Evolutionary conservation across 2,113 vertebrate species (phyloP).

Genomic region (Petaurus breviceps): DNA sequence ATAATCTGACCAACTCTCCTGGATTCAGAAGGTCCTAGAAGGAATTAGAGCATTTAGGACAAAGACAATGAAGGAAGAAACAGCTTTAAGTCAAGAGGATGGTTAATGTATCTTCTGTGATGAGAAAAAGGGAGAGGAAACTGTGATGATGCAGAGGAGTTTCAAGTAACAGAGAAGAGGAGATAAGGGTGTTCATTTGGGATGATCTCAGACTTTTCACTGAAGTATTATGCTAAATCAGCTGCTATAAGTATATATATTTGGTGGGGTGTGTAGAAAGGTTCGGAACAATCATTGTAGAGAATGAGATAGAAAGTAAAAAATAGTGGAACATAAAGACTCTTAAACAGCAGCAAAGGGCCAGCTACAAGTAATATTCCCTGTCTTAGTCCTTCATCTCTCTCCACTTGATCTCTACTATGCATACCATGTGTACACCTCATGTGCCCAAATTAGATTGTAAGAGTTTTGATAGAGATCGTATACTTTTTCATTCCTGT

Average conservation of each 20-base stretch:
- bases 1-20: background rate
- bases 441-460: background rate
- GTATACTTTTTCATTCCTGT: background rate
- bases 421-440: background rate
- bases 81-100: background rate
- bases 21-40: background rate
- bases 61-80: background rate
- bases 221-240: background rate
- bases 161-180: background rate
- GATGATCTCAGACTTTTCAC: background rate
- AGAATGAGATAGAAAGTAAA: background rate
- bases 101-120: background rate
- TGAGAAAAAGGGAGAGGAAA: background rate
- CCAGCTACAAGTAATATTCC: background rate
- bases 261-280: background rate
- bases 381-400: background rate
- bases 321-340: background rate
- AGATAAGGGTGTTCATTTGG: background rate
- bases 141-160: background rate
- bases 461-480: background rate
- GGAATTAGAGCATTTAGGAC: background rate
- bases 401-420: background rate
- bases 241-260: background rate
- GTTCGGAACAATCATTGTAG: background rate
- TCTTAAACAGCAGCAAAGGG: background rate